Conservation (phyloP, 2,888 invertebrate genomes). For the Parascotia fuliginaria region DNA sequence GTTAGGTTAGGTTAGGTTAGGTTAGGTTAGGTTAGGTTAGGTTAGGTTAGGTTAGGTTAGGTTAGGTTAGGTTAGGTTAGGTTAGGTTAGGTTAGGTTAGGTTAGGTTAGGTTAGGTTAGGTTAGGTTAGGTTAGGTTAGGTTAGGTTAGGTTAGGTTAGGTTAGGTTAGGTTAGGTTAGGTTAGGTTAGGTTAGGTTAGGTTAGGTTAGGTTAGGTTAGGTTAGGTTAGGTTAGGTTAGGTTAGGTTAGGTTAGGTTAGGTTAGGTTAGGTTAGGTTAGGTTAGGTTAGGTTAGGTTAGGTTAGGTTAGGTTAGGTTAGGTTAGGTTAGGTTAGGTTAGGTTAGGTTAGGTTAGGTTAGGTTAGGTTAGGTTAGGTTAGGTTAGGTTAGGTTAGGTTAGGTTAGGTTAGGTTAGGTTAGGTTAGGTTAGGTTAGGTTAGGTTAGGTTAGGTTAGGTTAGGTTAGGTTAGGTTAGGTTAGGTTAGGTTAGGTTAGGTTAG, state of each 20-base stretch:
- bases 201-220: conserved; percentile 14
- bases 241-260: conserved; percentile 16
- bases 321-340: conserved; percentile 1
- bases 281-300: conserved; percentile 15
- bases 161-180: conserved; percentile 22
- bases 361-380: conserved; percentile 2
- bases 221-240: conserved; percentile 19
- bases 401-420: neutral
- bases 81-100: conserved; percentile 24
- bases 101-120: conserved; percentile 24
- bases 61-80: conserved; percentile 24
- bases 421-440: conserved; percentile 22
- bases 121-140: conserved; percentile 23
- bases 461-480: conserved; percentile 16
- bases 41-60: conserved; percentile 24
- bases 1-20: conserved; percentile 24
- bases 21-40: conserved; percentile 24
- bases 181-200: conserved; percentile 9
- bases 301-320: conserved; percentile 18
- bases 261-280: neutral
- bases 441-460: conserved; percentile 21
- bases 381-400: neutral
- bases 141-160: conserved; percentile 24
- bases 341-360: neutral
- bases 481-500: conserved; percentile 23